Conservation (phyloP, 2,113 vertebrate species). For the Forbesichthys papilliferus region DNA sequence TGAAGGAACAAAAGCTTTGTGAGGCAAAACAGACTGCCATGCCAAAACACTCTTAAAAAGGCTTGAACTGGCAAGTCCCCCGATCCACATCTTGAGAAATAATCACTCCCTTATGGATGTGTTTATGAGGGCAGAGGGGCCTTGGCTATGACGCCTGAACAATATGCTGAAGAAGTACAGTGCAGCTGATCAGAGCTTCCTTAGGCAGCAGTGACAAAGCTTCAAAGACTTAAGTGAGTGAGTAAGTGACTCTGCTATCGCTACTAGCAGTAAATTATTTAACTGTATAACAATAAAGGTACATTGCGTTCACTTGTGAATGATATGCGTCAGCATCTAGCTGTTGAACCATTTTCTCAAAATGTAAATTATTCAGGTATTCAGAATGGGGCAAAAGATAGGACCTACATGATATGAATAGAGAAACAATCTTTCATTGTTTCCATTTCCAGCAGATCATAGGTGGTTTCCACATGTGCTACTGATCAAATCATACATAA, state of each 20-base stretch:
- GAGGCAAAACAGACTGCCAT: conserved; percentile 54
- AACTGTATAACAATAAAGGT: background rate
- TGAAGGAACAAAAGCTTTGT: conserved; percentile 59
- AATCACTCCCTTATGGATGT: conserved; percentile 75
- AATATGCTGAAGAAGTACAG: conserved; percentile 46
- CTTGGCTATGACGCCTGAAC: conserved; percentile 55
- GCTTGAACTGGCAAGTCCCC: conserved; percentile 70
- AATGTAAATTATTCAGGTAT: conserved; percentile 10
- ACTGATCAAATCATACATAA: conserved; percentile 54
- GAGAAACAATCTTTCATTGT: conserved; percentile 8
- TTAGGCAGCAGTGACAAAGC: conserved; percentile 26
- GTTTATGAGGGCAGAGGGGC: conserved; percentile 70
- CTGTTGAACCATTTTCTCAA: conserved; percentile 7
- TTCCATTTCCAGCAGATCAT: conserved; percentile 32
- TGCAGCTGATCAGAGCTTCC: conserved; percentile 49
- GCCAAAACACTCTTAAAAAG: conserved; percentile 72
- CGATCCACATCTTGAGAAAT: conserved; percentile 72
- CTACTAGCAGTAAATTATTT: conserved; percentile 11
- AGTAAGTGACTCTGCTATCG: conserved; percentile 27
- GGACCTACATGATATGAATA: conserved; percentile 11
- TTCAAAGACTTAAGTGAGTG: conserved; percentile 26
- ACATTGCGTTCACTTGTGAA: conserved; percentile 9
- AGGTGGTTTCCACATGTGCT: conserved; percentile 49
- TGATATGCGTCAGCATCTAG: conserved; percentile 5
- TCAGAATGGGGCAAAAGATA: no score